Base-by-base conservation (phyloP, 2,113 vertebrate species). In the Eublepharis macularius region DNA sequence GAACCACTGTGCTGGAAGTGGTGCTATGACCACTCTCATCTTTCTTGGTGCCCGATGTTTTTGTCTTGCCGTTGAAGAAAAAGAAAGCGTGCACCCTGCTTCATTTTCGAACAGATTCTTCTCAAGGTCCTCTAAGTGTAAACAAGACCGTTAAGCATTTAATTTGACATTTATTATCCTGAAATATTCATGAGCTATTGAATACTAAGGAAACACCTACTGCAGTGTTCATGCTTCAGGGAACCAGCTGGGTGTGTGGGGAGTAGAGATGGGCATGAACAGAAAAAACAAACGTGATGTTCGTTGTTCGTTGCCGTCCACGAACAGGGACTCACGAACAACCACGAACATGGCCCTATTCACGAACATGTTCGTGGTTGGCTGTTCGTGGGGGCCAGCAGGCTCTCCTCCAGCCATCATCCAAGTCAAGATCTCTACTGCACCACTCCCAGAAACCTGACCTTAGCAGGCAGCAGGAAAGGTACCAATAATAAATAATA, bases 141-240 rank as follows among this genome's bases (percentile, higher is more conserved):
- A 96, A 96, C 93, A 96, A 94, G 91, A 94, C 88, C 80, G 0
- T 96, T 94, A 96, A 96, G 92, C 85, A 94, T 90, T 94, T 94
- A 91, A 94, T 94, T 92, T 96, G 94, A 95, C 92, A 94, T 95
- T 96, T 96, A 96, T 95, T 92, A 91, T 47, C 88, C 94, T 94
- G 95, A 95, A 96, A 96, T 96, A 96, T 96, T 95, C 94, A 95
- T 95, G 90, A 94, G 88, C 80, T 79, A 75, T 87, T 86, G 78
- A 94, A 88, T 90, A 90, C 87, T 41, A 57, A 89, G 94, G 89
- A 91, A 94, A 93, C 88, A 93, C 92, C 94, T 92, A 94, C 88
- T 86, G 19, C 11, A 88, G 83, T 0, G 63, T 89, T 95, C 74
- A 83, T 86, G 80, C 77, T 73, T 88, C 78, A 83, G 63, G 19